Base-by-base conservation (phyloP, 2,797 vertebrate species). In the Sebastes alutus region DNA sequence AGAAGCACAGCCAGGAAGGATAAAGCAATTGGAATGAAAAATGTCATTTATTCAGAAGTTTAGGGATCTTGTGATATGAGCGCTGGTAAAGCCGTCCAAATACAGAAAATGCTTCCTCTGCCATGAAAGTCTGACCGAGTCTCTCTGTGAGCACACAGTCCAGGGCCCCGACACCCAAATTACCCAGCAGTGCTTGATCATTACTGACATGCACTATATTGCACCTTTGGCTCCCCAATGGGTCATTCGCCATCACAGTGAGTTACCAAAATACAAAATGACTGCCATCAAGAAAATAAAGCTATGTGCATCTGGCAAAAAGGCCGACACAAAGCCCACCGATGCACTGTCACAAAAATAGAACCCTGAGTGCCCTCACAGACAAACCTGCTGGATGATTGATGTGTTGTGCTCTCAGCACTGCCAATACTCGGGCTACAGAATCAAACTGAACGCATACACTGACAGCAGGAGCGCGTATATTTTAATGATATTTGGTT, bases 201-300 rank as follows among this genome's bases (percentile, higher is more conserved):
- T 86, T 59, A 67, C 69, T 33, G 71, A 77, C 59, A 16, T 35
- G 74, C 38, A 77, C n/a, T 77, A 49, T 78, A 68, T 30, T 64
- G 32, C 56, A 83, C 73, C 70, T 87, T 78, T 78, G 55, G 66
- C 72, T 69, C 13, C 35, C 35, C 60, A 58, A 5, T 60, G 62
- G 54, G 67, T 73, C 59, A 75, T 72, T 79, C 29, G 46, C 69
- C 33, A 81, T 35, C 18, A 61, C 49, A 65, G 23, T 13, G 22
- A 65, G 25, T 70, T 68, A 60, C 67, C 42, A 66, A 87, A 86
- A 72, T 62, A 82, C 65, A 54, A 82, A 82, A 84, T 75, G 77
- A 88, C 46, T 65, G 68, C 56, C 60, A 68, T 86, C 63, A 64
- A 75, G 70, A 76, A 75, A 78, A 38, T 30, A 60, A 52, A 67